Conservation (phyloP, 53 echinoderm and acorn worm genomes). For the Crossaster papposus region DNA sequence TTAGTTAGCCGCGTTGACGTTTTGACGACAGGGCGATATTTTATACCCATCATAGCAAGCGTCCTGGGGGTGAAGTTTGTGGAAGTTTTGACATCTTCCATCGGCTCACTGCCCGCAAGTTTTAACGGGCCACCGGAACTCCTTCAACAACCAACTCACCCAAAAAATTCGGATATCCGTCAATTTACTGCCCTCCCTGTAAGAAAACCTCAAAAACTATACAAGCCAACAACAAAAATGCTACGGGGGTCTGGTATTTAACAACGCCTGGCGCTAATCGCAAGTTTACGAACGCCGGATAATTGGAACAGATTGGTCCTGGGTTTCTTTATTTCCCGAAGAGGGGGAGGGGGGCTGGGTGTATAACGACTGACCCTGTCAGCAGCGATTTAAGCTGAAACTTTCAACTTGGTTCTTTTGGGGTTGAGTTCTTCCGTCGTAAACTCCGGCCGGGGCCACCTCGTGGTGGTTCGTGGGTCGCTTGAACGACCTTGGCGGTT, state of each 20-base stretch:
- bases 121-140: constrained; percentile 42
- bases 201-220: background rate
- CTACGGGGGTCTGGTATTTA: constrained; percentile 28
- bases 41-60: background rate
- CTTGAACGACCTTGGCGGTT: constrained; percentile 8
- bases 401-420: background rate
- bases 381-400: constrained; percentile 30
- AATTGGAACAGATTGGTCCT: constrained; percentile 42
- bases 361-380: constrained; percentile 40
- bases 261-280: constrained; percentile 28
- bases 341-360: constrained; percentile 11
- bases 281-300: constrained; percentile 36
- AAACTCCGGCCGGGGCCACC: background rate
- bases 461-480: background rate
- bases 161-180: constrained; percentile 48
- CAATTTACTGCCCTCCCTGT: background rate
- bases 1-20: constrained; percentile 3
- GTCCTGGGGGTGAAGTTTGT: background rate
- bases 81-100: background rate
- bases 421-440: background rate
- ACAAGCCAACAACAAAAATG: background rate
- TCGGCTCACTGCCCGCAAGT: background rate
- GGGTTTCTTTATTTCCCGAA: constrained; percentile 21
- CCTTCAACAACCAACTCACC: background rate
- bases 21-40: constrained; percentile 2